Percentiles rank a stretch among this genome's conserved stretches.
phyloP scores from a whole-genome alignment of 2,797 vertebrate species.

The Pipistrellus kuhlii region DNA sequence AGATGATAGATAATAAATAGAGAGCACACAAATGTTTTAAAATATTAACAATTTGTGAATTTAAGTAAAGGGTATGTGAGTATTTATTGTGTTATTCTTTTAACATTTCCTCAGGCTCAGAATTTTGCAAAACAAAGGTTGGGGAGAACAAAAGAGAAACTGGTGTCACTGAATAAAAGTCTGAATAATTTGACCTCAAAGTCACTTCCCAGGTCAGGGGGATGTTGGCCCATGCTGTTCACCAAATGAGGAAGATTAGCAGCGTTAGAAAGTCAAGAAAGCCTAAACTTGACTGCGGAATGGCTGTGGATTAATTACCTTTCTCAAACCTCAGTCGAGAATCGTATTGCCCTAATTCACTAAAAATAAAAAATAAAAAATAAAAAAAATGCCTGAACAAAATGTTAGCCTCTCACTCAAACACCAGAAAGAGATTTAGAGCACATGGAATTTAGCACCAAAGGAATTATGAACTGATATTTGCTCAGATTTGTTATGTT shows the following conservation, averaged over 20 bases:
- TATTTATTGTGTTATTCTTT: background rate
- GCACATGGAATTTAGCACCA: background rate
- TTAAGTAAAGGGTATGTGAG: background rate
- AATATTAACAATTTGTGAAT: background rate
- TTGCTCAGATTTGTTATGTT: slow-evolving; percentile 56
- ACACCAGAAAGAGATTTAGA: slow-evolving; percentile 4
- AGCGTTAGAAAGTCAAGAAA: background rate
- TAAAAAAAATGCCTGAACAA: background rate
- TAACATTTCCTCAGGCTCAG: background rate
- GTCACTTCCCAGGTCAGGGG: background rate
- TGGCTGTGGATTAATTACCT: background rate
- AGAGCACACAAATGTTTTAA: background rate
- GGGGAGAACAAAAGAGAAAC: background rate
- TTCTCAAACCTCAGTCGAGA: background rate
- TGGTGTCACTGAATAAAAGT: background rate
- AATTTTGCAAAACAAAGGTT: slow-evolving; percentile 43
- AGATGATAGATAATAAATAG: background rate
- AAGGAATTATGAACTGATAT: slow-evolving; percentile 63
- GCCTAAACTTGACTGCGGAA: background rate
- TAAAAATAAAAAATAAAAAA: no score
- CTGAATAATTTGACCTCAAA: slow-evolving; percentile 8
- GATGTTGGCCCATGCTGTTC: background rate
- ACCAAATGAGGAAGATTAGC: background rate
- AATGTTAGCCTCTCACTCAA: background rate
- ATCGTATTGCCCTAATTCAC: background rate